These are phyloP conservation scores for Mus pahari DNA, from an alignment of 2,113 vertebrate species.

Conservation along the genomic window DNA sequence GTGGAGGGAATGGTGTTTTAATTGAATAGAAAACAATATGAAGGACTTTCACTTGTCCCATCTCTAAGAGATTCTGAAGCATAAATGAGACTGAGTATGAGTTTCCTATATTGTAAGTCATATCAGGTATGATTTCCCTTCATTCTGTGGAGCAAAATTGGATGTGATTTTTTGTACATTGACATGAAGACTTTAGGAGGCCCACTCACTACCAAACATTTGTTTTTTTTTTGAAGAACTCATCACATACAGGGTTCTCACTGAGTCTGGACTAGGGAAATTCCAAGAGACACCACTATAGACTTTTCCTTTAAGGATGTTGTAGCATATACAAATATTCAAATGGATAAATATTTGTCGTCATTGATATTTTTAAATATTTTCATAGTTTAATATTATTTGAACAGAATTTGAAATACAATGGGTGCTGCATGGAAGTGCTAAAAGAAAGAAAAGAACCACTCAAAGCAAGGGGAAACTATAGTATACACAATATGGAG, in stretches of 20 bases:
- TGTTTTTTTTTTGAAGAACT: neutral
- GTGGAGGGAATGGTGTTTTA: neutral
- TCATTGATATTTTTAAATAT: neutral
- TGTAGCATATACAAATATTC: neutral
- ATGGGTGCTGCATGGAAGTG: neutral
- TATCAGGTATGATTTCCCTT: neutral
- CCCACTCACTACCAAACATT: neutral
- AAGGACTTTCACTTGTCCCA: neutral
- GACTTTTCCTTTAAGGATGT: conserved; percentile 17
- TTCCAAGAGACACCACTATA: neutral
- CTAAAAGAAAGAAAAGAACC: neutral
- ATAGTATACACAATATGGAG: neutral
- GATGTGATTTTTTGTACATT: neutral
- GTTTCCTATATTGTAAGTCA: neutral
- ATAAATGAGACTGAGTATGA: neutral
- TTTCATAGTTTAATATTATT: conserved; percentile 35
- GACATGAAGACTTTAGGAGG: neutral
- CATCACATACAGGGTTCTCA: neutral
- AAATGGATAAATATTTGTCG: conserved; percentile 2
- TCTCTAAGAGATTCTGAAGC: conserved; percentile 39
- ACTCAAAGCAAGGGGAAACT: neutral
- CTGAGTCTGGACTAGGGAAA: neutral
- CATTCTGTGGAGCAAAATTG: neutral
- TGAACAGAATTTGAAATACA: neutral
- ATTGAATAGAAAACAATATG: neutral